Base-by-base conservation (phyloP, 2,888 invertebrate genomes). In the Melitaea athalia region DNA sequence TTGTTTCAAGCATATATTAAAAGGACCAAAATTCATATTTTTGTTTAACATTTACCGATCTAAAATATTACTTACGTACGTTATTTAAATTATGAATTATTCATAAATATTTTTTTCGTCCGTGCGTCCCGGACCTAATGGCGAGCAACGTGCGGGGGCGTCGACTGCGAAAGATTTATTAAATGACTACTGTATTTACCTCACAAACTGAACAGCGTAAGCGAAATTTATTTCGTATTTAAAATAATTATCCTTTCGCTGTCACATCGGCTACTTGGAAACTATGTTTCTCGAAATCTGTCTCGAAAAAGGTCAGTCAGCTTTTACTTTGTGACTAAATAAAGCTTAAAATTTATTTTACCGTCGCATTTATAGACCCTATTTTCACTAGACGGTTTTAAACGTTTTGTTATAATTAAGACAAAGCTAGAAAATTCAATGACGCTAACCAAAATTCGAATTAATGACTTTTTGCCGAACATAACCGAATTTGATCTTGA, bases 111-210 rank as follows among this genome's bases (percentile, higher is more conserved):
- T 71, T 70, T 67, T 70, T 63, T 67, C 17, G 61, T 64, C 14
- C 8, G 47, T 69, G 60, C 64, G 59, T 63, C 59, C 57, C 31
- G 64, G 50, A 67, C 62, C 55, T 57, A 68, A 69, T 69, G 65
- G 74, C 68, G 72, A 63, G 67, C 72, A 71, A 64, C 68, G 64
- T 73, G 78, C 84, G 87, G 84, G 83, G 87, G 87, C 86, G 87
- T 79, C 82, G 79, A 79, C 76, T 81, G 79, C 78, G 73, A 75
- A 78, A 84, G 88, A 88, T 88, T 88, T 89, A 88, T 88, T 77
- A 79, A 83, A 84, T 79, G 76, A 85, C 89, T 85, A 84, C 87
- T 81, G 87, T 83, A 79, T 80, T 83, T 81, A 79, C 77, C 77
- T 76, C 74, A 60, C 68, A 75, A 69, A 67, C 70, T 69, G 57